Evolutionary conservation across 2,888 invertebrate species (phyloP), one percentile per base, ranked within the genome.

Genomic region (Habrosyne pyritoides): DNA sequence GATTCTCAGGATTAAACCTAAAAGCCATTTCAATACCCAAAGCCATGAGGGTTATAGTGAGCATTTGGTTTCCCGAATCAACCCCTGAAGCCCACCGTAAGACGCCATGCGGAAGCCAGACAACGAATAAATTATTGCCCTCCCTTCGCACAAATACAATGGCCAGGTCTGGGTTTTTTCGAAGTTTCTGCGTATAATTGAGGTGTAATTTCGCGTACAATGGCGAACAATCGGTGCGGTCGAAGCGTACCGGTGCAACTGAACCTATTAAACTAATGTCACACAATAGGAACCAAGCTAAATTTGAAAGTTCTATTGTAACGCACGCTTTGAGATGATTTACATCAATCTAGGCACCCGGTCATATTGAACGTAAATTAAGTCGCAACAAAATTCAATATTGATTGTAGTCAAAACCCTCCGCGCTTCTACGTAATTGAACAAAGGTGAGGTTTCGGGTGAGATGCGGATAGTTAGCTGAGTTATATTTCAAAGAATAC

Each of bases 191-290:
- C 72, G 73, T 79, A 85, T 87, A 88, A 87, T 87, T 87, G 84
- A 86, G 84, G 86, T 86, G 86, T 87, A 84, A 87, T 85, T 84
- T 83, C 73, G 79, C 84, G 77, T 78, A 84, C 83, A 85, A 84
- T 74, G 67, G 67, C 75, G 73, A 80, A 82, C 84, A 76, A 79
- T 75, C 71, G 42, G 74, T 67, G 68, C 68, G 69, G 74, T 75
- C 70, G 73, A 67, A 81, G 69, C 77, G 68, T 70, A 77, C 79
- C 81, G 78, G 72, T 81, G 78, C 78, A 77, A 64, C 68, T 61
- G 62, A 67, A 74, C 69, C 73, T 76, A 62, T n/a, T n/a, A n/a
- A n/a, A n/a, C 75, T 71, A 66, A 67, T 70, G 64, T 71, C 63
- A 69, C 42, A 84, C 80, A 85, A 84, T 74, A 75, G 73, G 66